Percentiles rank a stretch among this genome's conserved stretches.
phyloP scores from a whole-genome alignment of 2,888 invertebrate species.

The Pasiphila rectangulata region DNA sequence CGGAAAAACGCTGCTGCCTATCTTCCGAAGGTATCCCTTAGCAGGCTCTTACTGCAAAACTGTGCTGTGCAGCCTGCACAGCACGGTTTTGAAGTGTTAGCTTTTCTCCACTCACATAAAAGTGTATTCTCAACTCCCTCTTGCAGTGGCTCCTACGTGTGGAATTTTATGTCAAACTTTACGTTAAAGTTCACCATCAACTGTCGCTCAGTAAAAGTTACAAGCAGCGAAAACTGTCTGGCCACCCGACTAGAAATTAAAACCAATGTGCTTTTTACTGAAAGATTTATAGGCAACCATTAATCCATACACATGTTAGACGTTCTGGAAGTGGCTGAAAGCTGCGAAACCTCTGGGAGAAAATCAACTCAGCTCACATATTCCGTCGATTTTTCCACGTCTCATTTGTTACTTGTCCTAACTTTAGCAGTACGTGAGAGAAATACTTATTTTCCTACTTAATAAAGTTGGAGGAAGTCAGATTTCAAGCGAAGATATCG shows the following conservation, averaged over 20 bases:
- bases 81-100: too few relatives aligned
- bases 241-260: background rate
- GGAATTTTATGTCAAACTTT: too few relatives aligned
- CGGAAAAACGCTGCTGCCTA: too few relatives aligned
- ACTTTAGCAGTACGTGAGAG: constrained; percentile 58
- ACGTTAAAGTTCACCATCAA: background rate
- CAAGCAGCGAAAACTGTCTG: background rate
- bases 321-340: constrained; percentile 36
- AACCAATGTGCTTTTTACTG: constrained; percentile 35
- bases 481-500: constrained; percentile 45
- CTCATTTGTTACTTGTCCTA: constrained; percentile 69
- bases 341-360: constrained; percentile 47
- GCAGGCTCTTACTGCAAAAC: too few relatives aligned
- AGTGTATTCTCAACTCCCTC: too few relatives aligned
- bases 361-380: constrained; percentile 71
- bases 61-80: too few relatives aligned
- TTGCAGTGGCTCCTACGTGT: too few relatives aligned
- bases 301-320: constrained; percentile 54
- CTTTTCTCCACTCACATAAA: too few relatives aligned
- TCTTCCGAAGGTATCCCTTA: too few relatives aligned
- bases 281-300: constrained; percentile 53
- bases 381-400: constrained; percentile 69
- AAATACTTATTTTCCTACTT: constrained; percentile 52
- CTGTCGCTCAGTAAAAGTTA: background rate
- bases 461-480: constrained; percentile 44